Conservation (phyloP, 2,113 vertebrate genomes). For the Sterna hirundo region DNA sequence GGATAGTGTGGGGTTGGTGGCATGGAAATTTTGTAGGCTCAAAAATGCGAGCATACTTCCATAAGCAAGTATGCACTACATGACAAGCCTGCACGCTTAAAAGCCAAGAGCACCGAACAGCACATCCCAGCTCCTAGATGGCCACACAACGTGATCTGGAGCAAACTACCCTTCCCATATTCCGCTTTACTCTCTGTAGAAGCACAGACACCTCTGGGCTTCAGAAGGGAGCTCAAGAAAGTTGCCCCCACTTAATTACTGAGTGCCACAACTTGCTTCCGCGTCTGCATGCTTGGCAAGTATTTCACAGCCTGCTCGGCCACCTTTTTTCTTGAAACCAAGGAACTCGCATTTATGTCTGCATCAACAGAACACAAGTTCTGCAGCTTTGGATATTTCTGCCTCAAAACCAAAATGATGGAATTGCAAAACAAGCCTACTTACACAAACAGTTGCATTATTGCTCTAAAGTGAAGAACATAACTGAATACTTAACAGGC, state of each 20-base stretch:
- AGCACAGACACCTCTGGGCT: neutral
- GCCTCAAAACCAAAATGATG: neutral
- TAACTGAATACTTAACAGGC: neutral
- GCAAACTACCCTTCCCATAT: neutral
- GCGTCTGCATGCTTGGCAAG: neutral
- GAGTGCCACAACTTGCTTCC: neutral
- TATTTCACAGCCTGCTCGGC: neutral
- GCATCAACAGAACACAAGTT: neutral
- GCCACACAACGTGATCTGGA: neutral
- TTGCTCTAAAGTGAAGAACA: neutral
- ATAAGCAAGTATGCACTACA: accelerated
- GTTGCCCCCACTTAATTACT: too few relatives aligned
- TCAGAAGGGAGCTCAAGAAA: neutral
- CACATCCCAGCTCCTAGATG: neutral
- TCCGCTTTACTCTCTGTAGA: neutral
- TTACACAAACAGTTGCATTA: neutral
- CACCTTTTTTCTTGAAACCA: neutral
- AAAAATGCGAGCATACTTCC: neutral
- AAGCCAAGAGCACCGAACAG: neutral
- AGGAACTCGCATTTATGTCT: neutral
- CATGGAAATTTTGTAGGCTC: neutral
- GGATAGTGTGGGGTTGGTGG: too few relatives aligned
- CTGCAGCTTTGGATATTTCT: neutral
- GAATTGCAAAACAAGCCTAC: neutral
- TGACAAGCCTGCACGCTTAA: neutral